These are phyloP conservation scores for Melanocharis versteri DNA, from an alignment of 2,113 vertebrate species.

Conservation along the genomic window DNA sequence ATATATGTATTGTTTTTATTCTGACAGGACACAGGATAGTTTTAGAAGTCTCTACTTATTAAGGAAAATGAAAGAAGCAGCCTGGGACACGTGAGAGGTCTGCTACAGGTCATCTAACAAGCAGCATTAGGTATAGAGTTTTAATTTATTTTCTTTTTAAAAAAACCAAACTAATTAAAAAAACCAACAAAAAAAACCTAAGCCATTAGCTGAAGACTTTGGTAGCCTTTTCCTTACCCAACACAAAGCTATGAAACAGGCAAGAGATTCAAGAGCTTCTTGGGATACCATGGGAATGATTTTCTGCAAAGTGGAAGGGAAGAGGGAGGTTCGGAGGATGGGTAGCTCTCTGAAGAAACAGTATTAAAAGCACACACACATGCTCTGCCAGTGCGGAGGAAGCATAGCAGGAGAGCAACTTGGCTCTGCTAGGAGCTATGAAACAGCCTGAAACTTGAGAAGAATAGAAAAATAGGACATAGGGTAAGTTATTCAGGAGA, in stretches of 20 bases:
- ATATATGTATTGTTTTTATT: neutral
- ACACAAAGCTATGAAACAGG: neutral
- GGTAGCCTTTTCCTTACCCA: neutral
- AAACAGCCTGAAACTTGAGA: neutral
- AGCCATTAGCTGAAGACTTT: neutral
- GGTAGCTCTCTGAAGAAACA: neutral
- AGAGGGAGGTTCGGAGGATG: neutral
- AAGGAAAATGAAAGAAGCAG: neutral
- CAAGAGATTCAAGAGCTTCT: neutral
- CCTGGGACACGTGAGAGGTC: accelerated
- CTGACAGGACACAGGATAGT: neutral
- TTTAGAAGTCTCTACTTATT: neutral
- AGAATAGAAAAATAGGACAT: neutral
- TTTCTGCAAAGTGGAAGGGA: neutral
- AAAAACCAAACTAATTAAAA: no score
- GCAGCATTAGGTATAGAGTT: neutral
- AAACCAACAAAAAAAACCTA: neutral
- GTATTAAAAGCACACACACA: neutral
- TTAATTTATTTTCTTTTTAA: neutral
- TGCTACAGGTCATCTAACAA: neutral
- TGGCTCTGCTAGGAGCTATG: neutral
- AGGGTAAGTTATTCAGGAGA: neutral
- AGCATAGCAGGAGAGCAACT: neutral
- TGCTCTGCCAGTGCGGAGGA: neutral
- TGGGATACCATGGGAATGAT: neutral